A percentile compares a stretch with the other conserved stretches of the same genome.
Conservation (phyloP, 2,113 vertebrate species). For the Ploceus nigricollis region DNA sequence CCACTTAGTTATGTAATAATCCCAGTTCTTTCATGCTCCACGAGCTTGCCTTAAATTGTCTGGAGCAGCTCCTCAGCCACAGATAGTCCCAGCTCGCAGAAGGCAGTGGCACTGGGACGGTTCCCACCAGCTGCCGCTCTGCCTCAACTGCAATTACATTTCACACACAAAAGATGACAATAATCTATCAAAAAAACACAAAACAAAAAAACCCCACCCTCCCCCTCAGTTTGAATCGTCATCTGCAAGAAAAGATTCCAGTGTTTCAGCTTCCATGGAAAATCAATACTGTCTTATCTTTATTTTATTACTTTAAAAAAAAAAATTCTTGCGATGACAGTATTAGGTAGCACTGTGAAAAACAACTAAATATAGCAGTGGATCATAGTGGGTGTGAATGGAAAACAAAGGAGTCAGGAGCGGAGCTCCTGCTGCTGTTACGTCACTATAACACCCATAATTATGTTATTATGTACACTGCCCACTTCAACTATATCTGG, state of each 20-base stretch:
- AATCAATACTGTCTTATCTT: constrained; percentile 60
- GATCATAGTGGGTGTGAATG: constrained; percentile 75
- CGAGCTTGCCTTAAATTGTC: not conserved
- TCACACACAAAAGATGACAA: constrained; percentile 26
- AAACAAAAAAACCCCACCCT: not conserved
- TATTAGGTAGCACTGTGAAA: constrained; percentile 68
- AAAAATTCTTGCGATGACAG: constrained; percentile 25
- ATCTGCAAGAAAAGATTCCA: constrained; percentile 46
- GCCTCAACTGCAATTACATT: not conserved
- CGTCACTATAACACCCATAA: constrained; percentile 72
- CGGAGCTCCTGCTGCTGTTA: constrained; percentile 66
- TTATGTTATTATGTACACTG: constrained; percentile 69
- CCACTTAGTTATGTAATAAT: constrained; percentile 56
- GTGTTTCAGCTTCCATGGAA: constrained; percentile 44
- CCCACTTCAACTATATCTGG: constrained; percentile 65
- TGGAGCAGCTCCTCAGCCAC: constrained; percentile 3
- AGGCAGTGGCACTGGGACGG: not conserved
- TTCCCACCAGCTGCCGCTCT: constrained; percentile 21
- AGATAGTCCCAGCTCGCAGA: not conserved
- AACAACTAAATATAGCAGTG: constrained; percentile 80
- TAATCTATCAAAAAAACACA: not conserved
- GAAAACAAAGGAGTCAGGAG: constrained; percentile 76
- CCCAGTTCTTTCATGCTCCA: constrained; percentile 18
- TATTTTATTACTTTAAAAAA: constrained; percentile 49
- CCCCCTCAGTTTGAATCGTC: not conserved